Evolutionary conservation across 2,113 vertebrate genomes (phyloP), one percentile per base, ranked within the genome.

Genomic region (Syngnathus typhle): DNA sequence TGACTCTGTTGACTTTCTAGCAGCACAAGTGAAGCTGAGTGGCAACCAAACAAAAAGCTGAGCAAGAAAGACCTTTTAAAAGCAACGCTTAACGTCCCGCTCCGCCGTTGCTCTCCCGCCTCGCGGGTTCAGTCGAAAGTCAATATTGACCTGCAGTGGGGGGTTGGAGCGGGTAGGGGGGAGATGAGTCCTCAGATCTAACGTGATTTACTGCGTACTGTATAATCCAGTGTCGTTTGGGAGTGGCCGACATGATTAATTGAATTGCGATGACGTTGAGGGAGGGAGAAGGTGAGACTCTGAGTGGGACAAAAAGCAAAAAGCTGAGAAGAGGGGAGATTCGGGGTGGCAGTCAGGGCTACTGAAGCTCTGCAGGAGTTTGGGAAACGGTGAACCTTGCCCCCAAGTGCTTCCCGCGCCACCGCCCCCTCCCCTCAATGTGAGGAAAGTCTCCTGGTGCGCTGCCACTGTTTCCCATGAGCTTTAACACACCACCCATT

Each of bases 331-430:
- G 75, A 75, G 73, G 68, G 27, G 74, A 74, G 79, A 73, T 84
- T 78, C 67, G 77, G 82, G 75, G 77, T 84, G 87, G 77, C 78
- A 81, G 75, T 70, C 73, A 79, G 79, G 80, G 66, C 85, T 75
- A 82, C 82, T 80, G 85, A 84, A 86, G 80, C 87, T 80, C 87
- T 70, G 79, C 87, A 87, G 87, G 85, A 87, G 86, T 87, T 87
- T 86, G 84, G 79, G 85, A 89, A 85, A 72, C 81, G 84, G 71
- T 86, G 82, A 87, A 86, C 81, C 86, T 75, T 87, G 72, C 67
- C 73, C 54, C 68, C 56, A n/a, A 32, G 51, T 44, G 56, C 65
- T 71, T 74, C 66, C 68, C 11, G n/a, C n/a, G 65, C 52, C 77
- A 74, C 60, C 27, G 36, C 72, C 68, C 80, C 81, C 80, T 83